Evolutionary conservation across 2,888 invertebrate genomes (phyloP).

Genomic region (Agrochola circellaris): DNA sequence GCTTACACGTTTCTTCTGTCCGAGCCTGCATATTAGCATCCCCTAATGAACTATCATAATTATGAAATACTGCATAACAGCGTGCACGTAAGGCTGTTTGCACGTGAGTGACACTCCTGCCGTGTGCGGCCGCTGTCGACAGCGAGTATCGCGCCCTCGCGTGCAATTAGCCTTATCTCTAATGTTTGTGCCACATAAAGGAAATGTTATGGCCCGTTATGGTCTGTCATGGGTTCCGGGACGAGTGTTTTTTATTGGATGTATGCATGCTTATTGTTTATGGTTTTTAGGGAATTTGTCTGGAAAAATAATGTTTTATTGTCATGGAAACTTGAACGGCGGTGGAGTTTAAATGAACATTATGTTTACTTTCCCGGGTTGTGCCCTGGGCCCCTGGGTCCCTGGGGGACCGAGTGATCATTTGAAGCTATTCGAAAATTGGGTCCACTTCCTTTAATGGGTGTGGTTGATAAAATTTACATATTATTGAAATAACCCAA

Average conservation of each 20-base stretch:
- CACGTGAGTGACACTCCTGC: slow-evolving; percentile 49
- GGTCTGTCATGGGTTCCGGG: slow-evolving; percentile 45
- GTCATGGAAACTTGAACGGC: slow-evolving; percentile 40
- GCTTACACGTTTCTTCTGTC: background rate
- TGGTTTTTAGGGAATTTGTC: slow-evolving; percentile 45
- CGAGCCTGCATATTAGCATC: background rate
- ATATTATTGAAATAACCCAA: background rate
- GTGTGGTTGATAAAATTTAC: background rate
- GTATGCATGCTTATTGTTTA: slow-evolving; percentile 62
- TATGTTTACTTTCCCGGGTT: slow-evolving; percentile 1
- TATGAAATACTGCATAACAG: slow-evolving; percentile 56
- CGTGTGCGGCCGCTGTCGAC: slow-evolving; percentile 60
- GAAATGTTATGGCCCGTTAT: slow-evolving; percentile 51
- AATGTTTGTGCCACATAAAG: slow-evolving; percentile 55
- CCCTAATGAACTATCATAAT: slow-evolving; percentile 36
- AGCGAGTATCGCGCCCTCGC: slow-evolving; percentile 60
- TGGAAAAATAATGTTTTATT: slow-evolving; percentile 47
- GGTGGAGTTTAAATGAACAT: slow-evolving; percentile 49
- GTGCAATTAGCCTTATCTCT: slow-evolving; percentile 65
- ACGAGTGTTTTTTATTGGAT: slow-evolving; percentile 57
- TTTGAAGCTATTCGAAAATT: background rate
- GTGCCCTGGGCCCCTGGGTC: too few species aligned
- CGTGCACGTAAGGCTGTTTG: slow-evolving; percentile 54
- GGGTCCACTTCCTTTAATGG: background rate
- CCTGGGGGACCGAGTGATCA: background rate